Base-by-base conservation (phyloP, 2,888 invertebrate genomes). In the Tinea semifulvella region DNA sequence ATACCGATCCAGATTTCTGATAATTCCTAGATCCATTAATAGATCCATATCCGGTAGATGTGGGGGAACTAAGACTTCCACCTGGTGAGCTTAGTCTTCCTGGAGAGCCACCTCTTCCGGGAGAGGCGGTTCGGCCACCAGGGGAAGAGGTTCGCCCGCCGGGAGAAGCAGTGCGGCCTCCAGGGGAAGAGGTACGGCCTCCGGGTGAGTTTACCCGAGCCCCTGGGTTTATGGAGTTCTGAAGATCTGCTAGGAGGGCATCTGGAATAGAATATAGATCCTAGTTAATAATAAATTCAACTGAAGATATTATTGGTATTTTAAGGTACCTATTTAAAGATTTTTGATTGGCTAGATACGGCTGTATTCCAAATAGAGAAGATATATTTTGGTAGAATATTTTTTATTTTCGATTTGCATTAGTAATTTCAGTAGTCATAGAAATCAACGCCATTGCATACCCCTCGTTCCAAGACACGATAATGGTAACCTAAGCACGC, bases 211-310 rank as follows among this genome's bases (percentile, higher is more conserved):
- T 70, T 4, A 83, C 83, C 2, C 85, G 62, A 44, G 65, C 84
- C 43, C 94, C 91, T 39, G 80, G 80, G 58, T 80, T 79, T 54
- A 96, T 92, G 7, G 97, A 97, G 61, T 96, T 96, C 77, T 98
- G 97, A 47, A 98, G 86, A 68, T 98, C 98, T 47, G 96, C 96
- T 61, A 98, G 85, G 53, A 98, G 83, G 49, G 97, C 96, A 85
- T 98, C 98, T 98, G 85, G 43, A 88, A 88, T 60, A 53, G 47
- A 31, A 7, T 2, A 13, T 3, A 31, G 3, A 22, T 22, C 5
- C 8, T 7, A 22, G 8, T 22, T 22, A 22, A 22, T 22, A 22
- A 7, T 7, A 5, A 22, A 22, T 22, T 22, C n/a, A n/a, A n/a
- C n/a, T n/a, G n/a, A n/a, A n/a, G n/a, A n/a, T n/a, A n/a, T n/a